phyloP scores from a whole-genome alignment of 2,888 invertebrate species.

The Macrosoma leucophasiata region DNA sequence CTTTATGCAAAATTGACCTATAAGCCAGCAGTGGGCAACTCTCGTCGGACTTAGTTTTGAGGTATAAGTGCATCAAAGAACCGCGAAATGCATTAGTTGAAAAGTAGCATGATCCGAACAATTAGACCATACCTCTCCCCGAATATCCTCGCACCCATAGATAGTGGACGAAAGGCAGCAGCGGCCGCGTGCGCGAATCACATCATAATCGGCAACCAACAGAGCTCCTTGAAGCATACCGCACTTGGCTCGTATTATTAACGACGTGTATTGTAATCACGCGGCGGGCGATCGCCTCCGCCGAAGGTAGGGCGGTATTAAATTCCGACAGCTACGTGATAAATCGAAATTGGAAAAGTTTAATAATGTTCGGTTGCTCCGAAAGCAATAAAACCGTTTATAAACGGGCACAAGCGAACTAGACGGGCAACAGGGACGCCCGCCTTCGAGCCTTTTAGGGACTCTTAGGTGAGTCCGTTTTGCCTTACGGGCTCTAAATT shows the following conservation, averaged over 20 bases:
- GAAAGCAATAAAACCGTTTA: conserved; percentile 77
- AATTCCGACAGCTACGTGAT: conserved; percentile 77
- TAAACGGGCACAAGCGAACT: conserved; percentile 74
- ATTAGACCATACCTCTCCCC: too few species aligned
- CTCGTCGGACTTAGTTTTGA: too few species aligned
- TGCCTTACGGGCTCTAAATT: conserved; percentile 62
- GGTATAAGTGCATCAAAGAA: too few species aligned
- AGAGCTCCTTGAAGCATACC: conserved; percentile 36
- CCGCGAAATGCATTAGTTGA: too few species aligned
- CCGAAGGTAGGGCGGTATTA: conserved; percentile 76
- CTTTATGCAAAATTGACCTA: too few species aligned
- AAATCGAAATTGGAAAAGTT: conserved; percentile 77
- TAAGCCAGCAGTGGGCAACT: too few species aligned
- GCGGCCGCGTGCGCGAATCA: conserved; percentile 14
- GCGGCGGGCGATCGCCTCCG: conserved; percentile 75
- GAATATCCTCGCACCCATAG: neutral
- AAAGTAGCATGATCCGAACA: too few species aligned
- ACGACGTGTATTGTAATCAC: conserved; percentile 76
- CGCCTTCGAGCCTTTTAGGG: conserved; percentile 71
- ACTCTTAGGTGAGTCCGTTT: conserved; percentile 64
- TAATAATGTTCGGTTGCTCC: conserved; percentile 77
- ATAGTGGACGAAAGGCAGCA: conserved; percentile 3
- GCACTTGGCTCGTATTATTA: conserved; percentile 67
- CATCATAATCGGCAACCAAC: conserved; percentile 41
- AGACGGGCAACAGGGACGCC: conserved; percentile 70